Conservation (phyloP, 2,888 invertebrate species). For the Physocephala rufipes region DNA sequence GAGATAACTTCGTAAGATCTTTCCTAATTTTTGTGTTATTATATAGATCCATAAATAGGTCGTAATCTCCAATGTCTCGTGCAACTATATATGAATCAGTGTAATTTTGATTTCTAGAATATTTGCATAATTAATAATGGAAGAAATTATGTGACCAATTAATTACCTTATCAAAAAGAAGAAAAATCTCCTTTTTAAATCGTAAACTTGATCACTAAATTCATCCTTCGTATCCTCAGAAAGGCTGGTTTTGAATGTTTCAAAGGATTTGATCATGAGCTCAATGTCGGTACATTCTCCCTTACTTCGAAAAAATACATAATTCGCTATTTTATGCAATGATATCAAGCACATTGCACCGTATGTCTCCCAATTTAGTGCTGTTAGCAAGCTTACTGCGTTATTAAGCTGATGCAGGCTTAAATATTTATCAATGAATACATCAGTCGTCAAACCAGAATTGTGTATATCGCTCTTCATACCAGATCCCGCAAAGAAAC, state of each 20-base stretch:
- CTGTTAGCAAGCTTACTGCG: constrained; percentile 73
- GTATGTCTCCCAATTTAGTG: constrained; percentile 82
- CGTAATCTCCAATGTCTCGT: constrained; percentile 85
- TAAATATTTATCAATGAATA: constrained; percentile 73
- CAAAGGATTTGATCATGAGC: constrained; percentile 79
- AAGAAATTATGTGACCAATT: constrained; percentile 1
- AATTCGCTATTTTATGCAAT: constrained; percentile 77
- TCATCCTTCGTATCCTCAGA: constrained; percentile 76
- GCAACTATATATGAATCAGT: constrained; percentile 87
- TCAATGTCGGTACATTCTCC: constrained; percentile 62
- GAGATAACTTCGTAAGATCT: constrained; percentile 71
- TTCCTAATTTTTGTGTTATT: constrained; percentile 75
- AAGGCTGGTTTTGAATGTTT: constrained; percentile 78
- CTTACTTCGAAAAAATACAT: constrained; percentile 66
- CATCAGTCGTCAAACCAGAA: constrained; percentile 69
- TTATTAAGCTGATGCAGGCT: constrained; percentile 72
- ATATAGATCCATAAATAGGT: constrained; percentile 85
- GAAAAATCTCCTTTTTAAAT: constrained; percentile 86
- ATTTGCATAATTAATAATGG: constrained; percentile 7
- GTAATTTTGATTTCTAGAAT: constrained; percentile 45
- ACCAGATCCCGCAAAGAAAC: constrained; percentile 68
- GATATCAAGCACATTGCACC: constrained; percentile 79
- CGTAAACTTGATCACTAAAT: constrained; percentile 81
- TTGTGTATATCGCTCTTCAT: constrained; percentile 65
- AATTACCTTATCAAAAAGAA: constrained; percentile 84